phyloP scores from a whole-genome alignment of 1,140 invertebrate genomes.

The Euura lappo region DNA sequence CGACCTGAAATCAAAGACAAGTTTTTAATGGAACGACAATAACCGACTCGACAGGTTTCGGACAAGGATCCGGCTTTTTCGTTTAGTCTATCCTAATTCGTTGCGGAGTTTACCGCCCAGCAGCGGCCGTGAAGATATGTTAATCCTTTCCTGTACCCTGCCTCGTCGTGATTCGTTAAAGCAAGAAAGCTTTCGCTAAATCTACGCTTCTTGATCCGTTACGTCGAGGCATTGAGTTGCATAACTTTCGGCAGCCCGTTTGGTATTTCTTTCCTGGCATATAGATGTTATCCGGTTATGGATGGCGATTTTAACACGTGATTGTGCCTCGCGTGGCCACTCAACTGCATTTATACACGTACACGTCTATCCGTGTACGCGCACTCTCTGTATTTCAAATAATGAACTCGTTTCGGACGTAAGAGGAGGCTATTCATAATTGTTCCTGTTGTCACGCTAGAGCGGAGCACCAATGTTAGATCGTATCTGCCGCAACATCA shows the following conservation, averaged over 20 bases:
- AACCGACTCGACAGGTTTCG: neutral
- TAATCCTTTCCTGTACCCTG: neutral
- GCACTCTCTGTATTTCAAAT: neutral
- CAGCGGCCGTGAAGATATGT: neutral
- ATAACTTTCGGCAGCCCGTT: neutral
- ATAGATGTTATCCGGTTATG: neutral
- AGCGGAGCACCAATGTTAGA: too few relatives aligned
- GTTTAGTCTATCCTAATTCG: too few relatives aligned
- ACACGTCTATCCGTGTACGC: too few relatives aligned
- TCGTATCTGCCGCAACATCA: too few relatives aligned
- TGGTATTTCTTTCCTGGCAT: neutral
- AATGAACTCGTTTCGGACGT: neutral
- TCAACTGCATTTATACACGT: neutral
- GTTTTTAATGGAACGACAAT: neutral
- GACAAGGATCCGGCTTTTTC: too few relatives aligned
- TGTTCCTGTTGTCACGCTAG: too few relatives aligned
- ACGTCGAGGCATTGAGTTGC: neutral
- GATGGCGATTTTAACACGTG: neutral
- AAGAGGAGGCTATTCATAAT: neutral
- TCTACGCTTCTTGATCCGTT: neutral
- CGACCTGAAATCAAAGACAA: slow-evolving; percentile 36
- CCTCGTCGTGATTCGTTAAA: slow-evolving; percentile 8
- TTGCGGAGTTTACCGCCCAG: too few relatives aligned
- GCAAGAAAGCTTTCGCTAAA: slow-evolving; percentile 5
- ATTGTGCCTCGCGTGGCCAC: neutral